Evolutionary conservation across 2,113 vertebrate genomes (phyloP).

Genomic region (Halichoerus grypus): DNA sequence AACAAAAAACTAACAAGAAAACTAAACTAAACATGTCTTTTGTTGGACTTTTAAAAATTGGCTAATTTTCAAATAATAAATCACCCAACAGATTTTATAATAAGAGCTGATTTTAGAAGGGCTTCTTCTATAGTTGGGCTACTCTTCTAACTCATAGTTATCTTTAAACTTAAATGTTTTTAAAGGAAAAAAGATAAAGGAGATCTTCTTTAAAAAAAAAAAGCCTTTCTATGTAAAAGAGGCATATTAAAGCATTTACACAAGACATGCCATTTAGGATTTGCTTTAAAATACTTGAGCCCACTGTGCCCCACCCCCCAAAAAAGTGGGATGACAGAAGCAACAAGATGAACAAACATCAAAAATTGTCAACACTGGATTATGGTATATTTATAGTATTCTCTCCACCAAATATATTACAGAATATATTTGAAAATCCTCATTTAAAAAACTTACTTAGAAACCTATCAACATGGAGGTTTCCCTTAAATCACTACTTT

Average conservation of each 20-base stretch:
- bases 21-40: background rate
- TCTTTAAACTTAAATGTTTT: background rate
- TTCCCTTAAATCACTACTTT: background rate
- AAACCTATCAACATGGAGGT: background rate
- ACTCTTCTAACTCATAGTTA: background rate
- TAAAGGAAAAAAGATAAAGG: conserved; percentile 12
- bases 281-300: background rate
- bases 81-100: background rate
- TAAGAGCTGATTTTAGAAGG: background rate
- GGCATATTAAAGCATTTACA: background rate
- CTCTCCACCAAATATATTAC: no score
- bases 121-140: background rate
- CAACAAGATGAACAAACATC: background rate
- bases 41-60: background rate
- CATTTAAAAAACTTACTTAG: background rate
- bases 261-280: background rate
- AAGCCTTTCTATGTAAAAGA: background rate
- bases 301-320: fast-evolving
- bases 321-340: background rate
- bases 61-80: background rate
- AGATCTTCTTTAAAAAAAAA: background rate
- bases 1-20: background rate
- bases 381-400: background rate
- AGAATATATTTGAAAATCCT: background rate
- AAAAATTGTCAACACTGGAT: background rate